Percentiles rank a stretch among this genome's conserved stretches.
These are phyloP conservation scores for Azemiops feae DNA, from an alignment of 2,113 vertebrate genomes.

Conservation along the genomic window DNA sequence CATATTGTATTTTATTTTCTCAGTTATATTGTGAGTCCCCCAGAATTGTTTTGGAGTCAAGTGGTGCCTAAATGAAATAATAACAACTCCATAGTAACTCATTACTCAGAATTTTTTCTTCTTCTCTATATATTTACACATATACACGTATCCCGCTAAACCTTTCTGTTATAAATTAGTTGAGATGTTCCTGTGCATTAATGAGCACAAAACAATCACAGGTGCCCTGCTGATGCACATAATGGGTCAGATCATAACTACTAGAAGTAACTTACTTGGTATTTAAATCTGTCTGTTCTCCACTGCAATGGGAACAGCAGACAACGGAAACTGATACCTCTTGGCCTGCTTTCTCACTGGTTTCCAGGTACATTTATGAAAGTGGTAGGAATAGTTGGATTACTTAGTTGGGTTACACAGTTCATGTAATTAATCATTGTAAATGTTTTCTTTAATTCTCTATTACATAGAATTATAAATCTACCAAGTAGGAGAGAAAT, in stretches of 20 bases:
- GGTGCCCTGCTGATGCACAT: neutral
- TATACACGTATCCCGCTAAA: neutral
- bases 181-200: neutral
- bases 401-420: neutral
- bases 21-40: neutral
- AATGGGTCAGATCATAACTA: neutral
- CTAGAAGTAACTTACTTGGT: neutral
- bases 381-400: fast-evolving
- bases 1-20: neutral
- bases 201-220: neutral
- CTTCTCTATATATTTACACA: neutral
- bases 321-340: neutral
- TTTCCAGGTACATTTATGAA: neutral
- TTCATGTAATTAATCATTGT: conserved; percentile 38
- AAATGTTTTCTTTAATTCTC: conserved; percentile 55
- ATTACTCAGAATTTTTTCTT: neutral
- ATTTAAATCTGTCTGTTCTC: neutral
- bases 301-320: neutral
- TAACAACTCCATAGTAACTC: neutral
- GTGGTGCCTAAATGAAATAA: neutral
- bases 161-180: neutral
- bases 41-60: neutral
- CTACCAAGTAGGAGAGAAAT: conserved; percentile 36
- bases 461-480: conserved; percentile 47
- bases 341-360: neutral